Base-by-base conservation (phyloP, 35 echinoderm and acorn worm species). In the Stichopus chloronotus region DNA sequence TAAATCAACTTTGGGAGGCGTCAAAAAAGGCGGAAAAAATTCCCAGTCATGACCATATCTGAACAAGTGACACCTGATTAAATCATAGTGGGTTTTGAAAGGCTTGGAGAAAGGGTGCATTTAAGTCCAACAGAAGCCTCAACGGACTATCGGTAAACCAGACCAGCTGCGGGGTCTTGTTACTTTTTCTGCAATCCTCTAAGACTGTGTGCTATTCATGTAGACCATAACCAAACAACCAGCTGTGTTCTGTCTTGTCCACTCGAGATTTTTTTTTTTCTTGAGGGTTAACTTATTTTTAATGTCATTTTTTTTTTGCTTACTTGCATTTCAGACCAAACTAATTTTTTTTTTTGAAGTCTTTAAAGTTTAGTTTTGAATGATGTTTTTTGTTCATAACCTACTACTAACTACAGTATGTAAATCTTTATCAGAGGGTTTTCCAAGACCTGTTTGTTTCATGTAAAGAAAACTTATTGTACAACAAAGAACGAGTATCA, bases 381-480 rank as follows among this genome's bases (percentile, higher is more conserved):
- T 74, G 69, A 74, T 84, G 53, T 85, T 85, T 78, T 78, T 85
- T 85, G 82, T 85, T 58, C 57, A 85, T 85, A 85, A 58, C 58
- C 82, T 85, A 85, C 56, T 85, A 85, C 82, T 85, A 85, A 85
- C 82, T 58, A 56, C 82, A 85, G 55, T 85, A 85, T 85, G 82
- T 85, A 85, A 85, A 85, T 85, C 55, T 85, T 23, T 85, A 85
- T 85, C 55, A 56, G 69, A 20, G 69, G 56, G 55, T 85, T 78
- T 58, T 85, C 57, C 82, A 85, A 85, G 55, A 58, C 82, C 55
- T 85, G 82, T 85, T 84, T 84, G 81, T 84, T 85, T 85, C 52
- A 58, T 85, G 82, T 85, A 85, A 85, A 85, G 55, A 85, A 58
- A 58, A 85, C 55, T 74, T 85, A 85, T 85, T 85, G 82, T 85